Percentiles rank a stretch among this genome's conserved stretches.
Evolutionary conservation across 2,888 invertebrate species (phyloP).

Genomic region (Autographa gamma): DNA sequence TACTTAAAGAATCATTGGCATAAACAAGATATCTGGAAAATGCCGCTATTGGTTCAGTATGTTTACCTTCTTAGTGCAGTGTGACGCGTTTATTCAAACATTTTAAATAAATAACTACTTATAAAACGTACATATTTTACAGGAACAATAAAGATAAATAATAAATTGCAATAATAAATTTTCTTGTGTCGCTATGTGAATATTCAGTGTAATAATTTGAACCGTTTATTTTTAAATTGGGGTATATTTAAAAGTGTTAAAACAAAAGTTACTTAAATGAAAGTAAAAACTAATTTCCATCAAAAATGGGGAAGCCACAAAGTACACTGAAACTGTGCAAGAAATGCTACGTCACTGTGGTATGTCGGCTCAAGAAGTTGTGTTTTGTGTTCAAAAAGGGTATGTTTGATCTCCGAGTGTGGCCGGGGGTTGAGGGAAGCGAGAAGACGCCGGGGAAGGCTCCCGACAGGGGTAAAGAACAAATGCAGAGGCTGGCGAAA

Average conservation of each 20-base stretch:
- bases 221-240: neutral
- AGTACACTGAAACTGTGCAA: conserved; percentile 67
- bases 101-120: neutral
- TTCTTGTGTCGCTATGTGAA: neutral
- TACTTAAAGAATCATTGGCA: conserved; percentile 35
- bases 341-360: conserved; percentile 63
- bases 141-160: neutral
- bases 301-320: conserved; percentile 69
- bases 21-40: conserved; percentile 56
- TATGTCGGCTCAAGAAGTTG: conserved; percentile 63
- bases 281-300: neutral
- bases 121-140: neutral
- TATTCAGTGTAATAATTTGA: neutral
- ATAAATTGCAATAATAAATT: neutral
- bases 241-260: neutral
- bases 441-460: conserved; percentile 95
- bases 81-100: conserved; percentile 8
- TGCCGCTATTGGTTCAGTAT: conserved; percentile 52
- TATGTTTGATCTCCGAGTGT: conserved; percentile 96
- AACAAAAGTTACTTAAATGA: neutral
- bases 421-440: conserved; percentile 96
- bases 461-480: conserved; percentile 93
- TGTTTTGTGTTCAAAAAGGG: conserved; percentile 85
- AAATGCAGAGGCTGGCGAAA: conserved; percentile 96
- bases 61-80: neutral